Evolutionary conservation across 2,797 vertebrate genomes (phyloP).

Genomic region (Alfaro cultratus): DNA sequence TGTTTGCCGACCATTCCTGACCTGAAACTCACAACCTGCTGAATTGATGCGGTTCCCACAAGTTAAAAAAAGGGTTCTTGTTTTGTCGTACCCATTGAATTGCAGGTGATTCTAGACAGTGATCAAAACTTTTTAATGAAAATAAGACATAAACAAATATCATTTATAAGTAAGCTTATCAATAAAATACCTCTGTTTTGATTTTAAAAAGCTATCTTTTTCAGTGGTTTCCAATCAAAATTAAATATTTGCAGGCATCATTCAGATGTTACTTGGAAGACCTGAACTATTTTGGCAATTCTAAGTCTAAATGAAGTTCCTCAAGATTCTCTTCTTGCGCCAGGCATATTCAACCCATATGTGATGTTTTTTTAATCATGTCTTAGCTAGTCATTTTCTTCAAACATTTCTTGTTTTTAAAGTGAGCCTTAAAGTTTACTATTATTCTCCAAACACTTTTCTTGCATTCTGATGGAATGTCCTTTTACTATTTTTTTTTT

Average conservation of each 20-base stretch:
- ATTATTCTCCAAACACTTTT: neutral
- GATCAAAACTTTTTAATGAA: neutral
- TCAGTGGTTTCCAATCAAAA: neutral
- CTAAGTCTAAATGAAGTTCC: neutral
- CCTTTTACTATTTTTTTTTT: neutral
- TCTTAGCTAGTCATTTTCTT: neutral
- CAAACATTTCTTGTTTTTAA: neutral
- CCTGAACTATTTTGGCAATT: neutral
- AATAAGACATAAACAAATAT: neutral
- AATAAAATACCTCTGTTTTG: neutral
- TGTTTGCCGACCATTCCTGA: slow-evolving; percentile 15
- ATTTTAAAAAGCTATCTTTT: neutral
- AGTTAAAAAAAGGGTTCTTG: neutral
- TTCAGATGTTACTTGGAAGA: neutral
- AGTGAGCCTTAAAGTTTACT: neutral
- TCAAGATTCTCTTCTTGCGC: neutral
- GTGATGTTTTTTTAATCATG: neutral
- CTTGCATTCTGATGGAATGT: neutral
- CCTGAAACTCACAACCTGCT: neutral
- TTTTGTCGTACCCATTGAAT: neutral
- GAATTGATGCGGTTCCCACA: neutral
- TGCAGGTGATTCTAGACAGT: neutral
- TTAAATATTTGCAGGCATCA: neutral
- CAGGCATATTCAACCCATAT: neutral
- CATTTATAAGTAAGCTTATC: neutral